Base-by-base conservation (phyloP, 2,113 vertebrate genomes). In the Ginglymostoma cirratum region DNA sequence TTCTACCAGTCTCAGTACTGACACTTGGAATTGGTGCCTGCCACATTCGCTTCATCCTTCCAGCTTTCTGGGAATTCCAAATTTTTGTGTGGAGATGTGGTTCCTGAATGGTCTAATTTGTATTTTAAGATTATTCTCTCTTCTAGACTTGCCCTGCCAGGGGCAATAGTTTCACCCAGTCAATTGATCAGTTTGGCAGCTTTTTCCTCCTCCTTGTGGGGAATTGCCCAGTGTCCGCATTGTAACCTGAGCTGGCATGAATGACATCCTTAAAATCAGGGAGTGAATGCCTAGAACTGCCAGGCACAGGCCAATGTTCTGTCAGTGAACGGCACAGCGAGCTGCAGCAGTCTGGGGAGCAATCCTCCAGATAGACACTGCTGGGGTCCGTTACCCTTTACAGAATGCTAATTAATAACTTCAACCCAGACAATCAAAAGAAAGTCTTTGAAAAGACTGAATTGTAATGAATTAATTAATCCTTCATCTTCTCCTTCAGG, bases 381-480 rank as follows among this genome's bases (percentile, higher is more conserved):
- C 87, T 45, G 87, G 87, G 87, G 14, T n/a, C 12, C 65, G 27
- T 61, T n/a, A 52, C 52, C 30, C 55, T n/a, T 55, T 65, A 19
- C 30, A n/a, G 17, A 19, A 21, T 30, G 87, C 15, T 92, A 92
- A 92, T 92, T 92, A 92, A 92, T 92, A n/a, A 34, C 27, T 38
- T 19, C 61, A 34, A 52, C 19, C 34, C 55, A 65, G 55, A 92
- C 87, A 92, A 65, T 65, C 30, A n/a, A 65, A 30, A n/a, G 27
- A 92, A 92, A 15, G 30, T 92, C 55, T 92, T 65, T 55, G 12
- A 90, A 90, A 55, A 17, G 52, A 34, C 87, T 90, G 87, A 90
- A n/a, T 92, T 92, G n/a, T 65, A 92, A 92, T 65, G 38, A 92
- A 92, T 92, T 5, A 90, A 61, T 65, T 90, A 92, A 92, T 92